Base-by-base conservation (phyloP, 2,797 vertebrate genomes). In the Chloroceryle amazona region DNA sequence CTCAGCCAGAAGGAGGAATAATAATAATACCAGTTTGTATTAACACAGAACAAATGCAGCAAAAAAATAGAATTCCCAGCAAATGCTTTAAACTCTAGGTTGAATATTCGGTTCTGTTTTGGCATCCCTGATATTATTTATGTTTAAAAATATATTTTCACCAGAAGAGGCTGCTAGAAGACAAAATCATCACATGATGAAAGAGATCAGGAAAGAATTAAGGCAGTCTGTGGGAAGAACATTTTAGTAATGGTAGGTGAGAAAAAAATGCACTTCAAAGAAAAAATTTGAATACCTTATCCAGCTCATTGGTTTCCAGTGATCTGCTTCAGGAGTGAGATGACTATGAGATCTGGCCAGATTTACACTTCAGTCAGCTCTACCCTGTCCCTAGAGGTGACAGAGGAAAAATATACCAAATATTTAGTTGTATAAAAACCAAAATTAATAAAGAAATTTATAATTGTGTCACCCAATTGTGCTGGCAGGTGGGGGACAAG, bases 391-490 rank as follows among this genome's bases (percentile, higher is more conserved):
- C 25, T 14, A 89, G 25, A 33, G 4, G 4, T 42, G 23, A 67
- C 5, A 47, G 13, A 67, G 11, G 11, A n/a, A 84, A 41, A 51
- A 8, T 0, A 0, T 0, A 2, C 5, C 8, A 79, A 55, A 39
- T 52, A 47, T 46, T 67, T 73, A 65, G 18, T 52, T 18, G 6
- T 26, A 4, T 68, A 68, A 83, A 51, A 11, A 67, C 72, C n/a
- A 46, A 58, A 86, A 51, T 6, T 15, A 37, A 31, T 61, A 84
- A 66, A 29, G 5, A 84, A 83, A 78, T 21, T 3, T 1, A 33
- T 47, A 61, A 75, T 58, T 51, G 7, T 26, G 52, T 66, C 22
- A 55, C 13, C 14, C 13, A 60, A 0, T 42, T 3, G 0, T 57
- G 47, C 51, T 72, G 70, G 13, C 6, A 29, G 6, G 31, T 29